Conservation (phyloP, 1,140 invertebrate genomes). For the Drosophila truncata region DNA sequence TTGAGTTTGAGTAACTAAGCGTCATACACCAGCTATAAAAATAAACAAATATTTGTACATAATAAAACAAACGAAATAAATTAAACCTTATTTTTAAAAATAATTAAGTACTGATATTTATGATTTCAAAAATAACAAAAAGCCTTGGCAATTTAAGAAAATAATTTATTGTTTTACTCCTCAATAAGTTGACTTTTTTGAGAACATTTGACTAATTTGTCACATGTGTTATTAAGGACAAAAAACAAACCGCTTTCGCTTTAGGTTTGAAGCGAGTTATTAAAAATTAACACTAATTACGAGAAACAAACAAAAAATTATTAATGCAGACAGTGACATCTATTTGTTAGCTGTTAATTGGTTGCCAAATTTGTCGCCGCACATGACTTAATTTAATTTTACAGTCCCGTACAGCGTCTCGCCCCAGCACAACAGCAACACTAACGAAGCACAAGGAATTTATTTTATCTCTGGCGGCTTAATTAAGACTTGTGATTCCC, state of each 20-base stretch:
- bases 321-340: slow-evolving; percentile 54
- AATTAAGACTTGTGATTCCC: slow-evolving; percentile 52
- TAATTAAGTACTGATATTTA: neutral
- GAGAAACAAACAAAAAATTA: slow-evolving; percentile 23
- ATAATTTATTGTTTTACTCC: neutral
- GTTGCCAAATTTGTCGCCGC: slow-evolving; percentile 56
- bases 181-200: neutral
- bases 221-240: slow-evolving; percentile 14
- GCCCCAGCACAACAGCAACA: slow-evolving; percentile 5
- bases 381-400: slow-evolving; percentile 77
- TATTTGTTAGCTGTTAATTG: slow-evolving; percentile 82
- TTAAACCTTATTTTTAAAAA: neutral
- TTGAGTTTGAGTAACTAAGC: neutral
- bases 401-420: slow-evolving; percentile 39
- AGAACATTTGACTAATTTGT: slow-evolving; percentile 44
- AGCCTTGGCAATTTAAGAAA: neutral
- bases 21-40: neutral
- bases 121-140: too few species aligned
- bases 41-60: neutral
- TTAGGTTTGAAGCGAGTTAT: slow-evolving; percentile 19
- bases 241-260: slow-evolving; percentile 36
- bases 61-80: neutral
- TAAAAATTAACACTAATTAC: slow-evolving; percentile 55
- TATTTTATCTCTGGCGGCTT: slow-evolving; percentile 59
- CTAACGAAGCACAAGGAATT: slow-evolving; percentile 65